phyloP scores from a whole-genome alignment of 2,888 invertebrate species.

The Eudasyphora cyanicolor region DNA sequence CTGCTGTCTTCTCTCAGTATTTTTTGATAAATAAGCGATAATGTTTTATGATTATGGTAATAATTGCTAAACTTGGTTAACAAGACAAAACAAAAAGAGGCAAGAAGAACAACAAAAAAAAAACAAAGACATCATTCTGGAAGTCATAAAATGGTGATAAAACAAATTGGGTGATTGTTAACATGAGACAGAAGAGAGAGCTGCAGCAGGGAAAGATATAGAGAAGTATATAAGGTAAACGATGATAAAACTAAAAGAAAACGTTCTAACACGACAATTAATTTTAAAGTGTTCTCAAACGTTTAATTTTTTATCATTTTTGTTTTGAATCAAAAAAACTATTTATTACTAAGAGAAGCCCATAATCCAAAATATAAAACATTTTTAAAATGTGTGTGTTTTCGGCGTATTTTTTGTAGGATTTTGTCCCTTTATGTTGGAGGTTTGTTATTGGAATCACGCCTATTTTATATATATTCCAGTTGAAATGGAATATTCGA shows the following conservation, averaged over 20 bases:
- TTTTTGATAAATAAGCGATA: conserved; percentile 68
- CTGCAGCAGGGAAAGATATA: neutral
- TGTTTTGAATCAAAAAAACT: too few species aligned
- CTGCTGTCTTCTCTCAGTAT: neutral
- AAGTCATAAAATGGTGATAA: conserved; percentile 57
- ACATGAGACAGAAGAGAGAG: neutral
- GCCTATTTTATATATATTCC: too few species aligned
- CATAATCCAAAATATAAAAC: too few species aligned
- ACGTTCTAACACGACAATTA: neutral
- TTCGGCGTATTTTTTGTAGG: too few species aligned
- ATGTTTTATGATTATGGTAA: conserved; percentile 68
- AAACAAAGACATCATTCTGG: conserved; percentile 60
- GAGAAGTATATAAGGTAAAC: too few species aligned
- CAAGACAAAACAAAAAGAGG: conserved; percentile 17
- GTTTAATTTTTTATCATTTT: too few species aligned
- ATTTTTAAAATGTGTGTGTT: too few species aligned
- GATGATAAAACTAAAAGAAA: neutral
- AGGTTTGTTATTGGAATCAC: too few species aligned
- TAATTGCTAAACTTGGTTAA: conserved; percentile 66
- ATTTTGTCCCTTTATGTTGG: too few species aligned
- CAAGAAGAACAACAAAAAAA: neutral
- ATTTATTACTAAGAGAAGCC: too few species aligned
- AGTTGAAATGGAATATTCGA: too few species aligned
- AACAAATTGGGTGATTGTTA: conserved; percentile 63
- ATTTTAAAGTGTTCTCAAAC: too few species aligned